phyloP scores from a whole-genome alignment of 2,113 vertebrate genomes.

The Pollachius pollachius region DNA sequence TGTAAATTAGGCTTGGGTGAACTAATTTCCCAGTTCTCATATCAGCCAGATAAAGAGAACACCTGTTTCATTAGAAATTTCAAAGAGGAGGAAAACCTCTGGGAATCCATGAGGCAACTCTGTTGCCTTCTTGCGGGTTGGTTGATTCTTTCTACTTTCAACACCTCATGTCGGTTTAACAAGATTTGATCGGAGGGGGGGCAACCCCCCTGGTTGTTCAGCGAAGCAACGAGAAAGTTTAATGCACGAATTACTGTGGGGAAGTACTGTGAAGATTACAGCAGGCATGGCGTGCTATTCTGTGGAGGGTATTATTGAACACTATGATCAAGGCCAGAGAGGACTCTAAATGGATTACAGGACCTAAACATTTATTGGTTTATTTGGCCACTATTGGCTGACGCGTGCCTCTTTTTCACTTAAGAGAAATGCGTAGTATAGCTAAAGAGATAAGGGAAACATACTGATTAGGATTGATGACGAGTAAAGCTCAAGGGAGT shows the following conservation, averaged over 20 bases:
- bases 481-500: too few species aligned
- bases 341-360: too few species aligned
- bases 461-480: too few species aligned
- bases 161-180: neutral
- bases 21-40: slow-evolving; percentile 46
- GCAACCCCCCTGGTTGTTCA: neutral
- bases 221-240: slow-evolving; percentile 9
- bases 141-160: slow-evolving; percentile 3
- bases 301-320: too few species aligned
- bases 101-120: slow-evolving; percentile 35
- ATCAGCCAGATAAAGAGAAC: slow-evolving; percentile 43
- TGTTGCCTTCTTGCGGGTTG: slow-evolving; percentile 14
- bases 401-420: neutral
- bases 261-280: neutral
- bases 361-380: too few species aligned
- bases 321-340: too few species aligned
- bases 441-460: too few species aligned
- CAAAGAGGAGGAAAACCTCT: slow-evolving; percentile 36
- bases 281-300: too few species aligned
- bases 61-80: slow-evolving; percentile 51
- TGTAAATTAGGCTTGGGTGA: slow-evolving; percentile 46
- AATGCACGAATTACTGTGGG: neutral
- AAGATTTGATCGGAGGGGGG: neutral
- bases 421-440: neutral
- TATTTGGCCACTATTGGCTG: too few species aligned